Base-by-base conservation (phyloP, 2,797 vertebrate genomes). In the Poeciliopsis paucimaculata region DNA sequence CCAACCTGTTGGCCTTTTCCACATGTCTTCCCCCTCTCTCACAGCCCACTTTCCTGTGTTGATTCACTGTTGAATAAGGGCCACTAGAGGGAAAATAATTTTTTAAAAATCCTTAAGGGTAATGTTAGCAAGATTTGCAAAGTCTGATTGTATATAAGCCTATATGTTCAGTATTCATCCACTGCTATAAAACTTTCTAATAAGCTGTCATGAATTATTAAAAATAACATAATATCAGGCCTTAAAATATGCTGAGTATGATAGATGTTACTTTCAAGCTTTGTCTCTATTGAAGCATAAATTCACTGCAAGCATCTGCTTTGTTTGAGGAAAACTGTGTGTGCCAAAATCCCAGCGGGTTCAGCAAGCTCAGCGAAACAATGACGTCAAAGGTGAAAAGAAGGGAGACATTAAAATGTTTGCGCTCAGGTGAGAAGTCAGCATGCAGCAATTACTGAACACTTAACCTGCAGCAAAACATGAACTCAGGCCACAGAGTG, bases 391-490 rank as follows among this genome's bases (percentile, higher is more conserved):
- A 49, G 47, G 28, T 70, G 53, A 75, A 78, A 60, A 83, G 72
- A 81, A 15, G n/a, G 49, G 45, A 53, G 51, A 79, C 60, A 80
- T 73, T 46, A 60, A 71, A 70, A 77, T 68, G 70, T 75, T 62
- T 80, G 79, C 45, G 73, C 73, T 78, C 80, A 83, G 82, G 87
- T 75, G 75, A 76, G 80, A 62, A 81, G 81, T 89, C 87, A 87
- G 87, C 87, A 82, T 81, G 41, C 70, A 70, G 80, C 73, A 86
- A 84, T 88, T 85, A 84, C 43, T 72, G 41, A 46, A 46, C 76
- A 51, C 66, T 39, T 45, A 88, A 92, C 90, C 91, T 89, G 91
- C 92, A 85, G 64, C 87, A 89, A 72, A 90, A 87, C 86, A 88
- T 88, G 85, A 91, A 84, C 84, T 93, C 84, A 92, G 75, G 66